phyloP scores from a whole-genome alignment of 2,888 invertebrate genomes.

The Odontomyia ornata region DNA sequence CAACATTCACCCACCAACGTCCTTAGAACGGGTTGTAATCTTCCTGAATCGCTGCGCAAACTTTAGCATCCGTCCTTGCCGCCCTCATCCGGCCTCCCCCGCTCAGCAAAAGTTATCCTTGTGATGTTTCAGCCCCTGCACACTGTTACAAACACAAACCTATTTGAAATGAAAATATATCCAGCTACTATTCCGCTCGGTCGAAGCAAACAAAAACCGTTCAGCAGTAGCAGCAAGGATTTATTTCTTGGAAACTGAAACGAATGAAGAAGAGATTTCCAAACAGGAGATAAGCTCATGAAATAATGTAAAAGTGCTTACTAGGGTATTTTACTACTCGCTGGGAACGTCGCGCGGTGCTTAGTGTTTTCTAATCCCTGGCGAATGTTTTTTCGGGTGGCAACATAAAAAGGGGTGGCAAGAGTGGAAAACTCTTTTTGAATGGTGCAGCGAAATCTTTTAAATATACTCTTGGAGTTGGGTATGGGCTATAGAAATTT shows the following conservation, averaged over 20 bases:
- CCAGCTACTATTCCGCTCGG: background rate
- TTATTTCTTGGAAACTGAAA: conserved; percentile 34
- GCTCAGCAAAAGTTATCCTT: background rate
- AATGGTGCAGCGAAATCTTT: too few relatives aligned
- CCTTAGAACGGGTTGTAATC: conserved; percentile 1
- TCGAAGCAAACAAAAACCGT: background rate
- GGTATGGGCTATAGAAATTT: too few relatives aligned
- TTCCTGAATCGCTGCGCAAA: conserved; percentile 18
- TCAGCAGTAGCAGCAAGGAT: conserved; percentile 6
- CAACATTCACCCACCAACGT: background rate
- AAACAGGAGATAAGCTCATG: conserved; percentile 5
- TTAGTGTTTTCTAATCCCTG: too few relatives aligned
- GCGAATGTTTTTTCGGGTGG: too few relatives aligned
- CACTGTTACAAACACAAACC: background rate
- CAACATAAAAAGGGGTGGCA: too few relatives aligned
- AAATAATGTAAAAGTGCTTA: conserved; percentile 10
- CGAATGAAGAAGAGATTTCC: conserved; percentile 11
- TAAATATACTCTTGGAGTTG: too few relatives aligned
- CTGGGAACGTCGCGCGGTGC: too few relatives aligned
- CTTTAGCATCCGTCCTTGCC: conserved; percentile 13
- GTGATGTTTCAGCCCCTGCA: background rate
- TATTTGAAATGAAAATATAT: background rate
- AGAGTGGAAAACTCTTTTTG: too few relatives aligned
- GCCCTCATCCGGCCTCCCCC: background rate
- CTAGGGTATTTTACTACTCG: background rate